Percentiles rank a stretch among this genome's conserved stretches.
Conservation (phyloP, 2,113 vertebrate species). For the Jaculus jaculus region DNA sequence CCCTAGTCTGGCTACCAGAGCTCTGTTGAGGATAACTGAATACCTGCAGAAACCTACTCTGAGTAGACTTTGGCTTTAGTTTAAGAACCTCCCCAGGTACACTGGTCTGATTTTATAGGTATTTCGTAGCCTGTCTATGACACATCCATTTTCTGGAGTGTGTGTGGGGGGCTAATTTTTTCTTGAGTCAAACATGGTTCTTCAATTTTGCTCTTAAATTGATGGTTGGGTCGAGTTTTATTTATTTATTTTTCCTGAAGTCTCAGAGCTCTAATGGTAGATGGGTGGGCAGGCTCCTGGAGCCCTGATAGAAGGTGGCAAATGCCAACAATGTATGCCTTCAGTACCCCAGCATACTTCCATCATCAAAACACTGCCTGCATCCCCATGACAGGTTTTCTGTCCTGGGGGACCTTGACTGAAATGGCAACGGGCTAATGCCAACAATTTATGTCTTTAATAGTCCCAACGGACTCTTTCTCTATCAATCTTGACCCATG, state of each 20-base stretch:
- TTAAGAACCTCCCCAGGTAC: not conserved
- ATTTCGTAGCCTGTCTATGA: conserved; percentile 16
- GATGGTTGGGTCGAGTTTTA: not conserved
- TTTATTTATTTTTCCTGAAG: not conserved
- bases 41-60: not conserved
- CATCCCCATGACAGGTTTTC: not conserved
- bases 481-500: too few relatives aligned
- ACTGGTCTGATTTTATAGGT: conserved; percentile 26
- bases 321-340: not conserved
- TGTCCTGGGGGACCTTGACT: not conserved
- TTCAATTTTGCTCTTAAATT: not conserved
- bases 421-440: not conserved
- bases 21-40: conserved; percentile 37
- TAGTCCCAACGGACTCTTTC: too few relatives aligned
- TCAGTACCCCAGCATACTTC: not conserved
- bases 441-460: too few relatives aligned
- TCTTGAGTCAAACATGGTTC: not conserved
- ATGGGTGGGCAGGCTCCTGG: not conserved
- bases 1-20: not conserved
- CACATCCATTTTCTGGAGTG: not conserved
- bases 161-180: conserved; percentile 29
- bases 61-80: conserved; percentile 22
- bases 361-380: not conserved
- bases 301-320: not conserved
- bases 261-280: not conserved